Evolutionary conservation across 2,113 vertebrate species (phyloP), one percentile per base, ranked within the genome.

Genomic region (Pontoporia blainvillei): DNA sequence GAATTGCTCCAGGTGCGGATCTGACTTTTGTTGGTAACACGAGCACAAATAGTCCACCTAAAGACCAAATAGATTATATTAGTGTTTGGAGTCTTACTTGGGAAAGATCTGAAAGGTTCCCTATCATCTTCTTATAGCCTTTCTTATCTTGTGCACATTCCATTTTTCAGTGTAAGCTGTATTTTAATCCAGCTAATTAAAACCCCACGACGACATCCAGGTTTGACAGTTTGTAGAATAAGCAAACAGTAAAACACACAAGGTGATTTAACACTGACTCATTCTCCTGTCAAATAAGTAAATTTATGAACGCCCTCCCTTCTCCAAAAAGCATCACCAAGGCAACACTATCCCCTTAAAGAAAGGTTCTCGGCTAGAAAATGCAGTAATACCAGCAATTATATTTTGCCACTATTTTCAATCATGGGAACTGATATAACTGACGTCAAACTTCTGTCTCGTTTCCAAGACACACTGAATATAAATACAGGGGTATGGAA

Each of bases 1-100:
- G 99, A 99, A 98, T 99, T 99, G 98, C 99, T 99, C 99, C 99
- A 99, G 0, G 99, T 99, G 3, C 99, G 99, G 98, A 99, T 99
- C 97, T 98, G 97, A 85, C 99, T 99, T 98, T 99, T 99, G 96
- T 99, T 99, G 98, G 99, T 99, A 31, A 99, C 98, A 31, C 99
- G 99, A 54, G 99, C 99, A 18, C 99, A 99, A 96, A 99, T 98
- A 27, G 99, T 99, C 99, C 99, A 99, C 98, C 99, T 99, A 76
- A 44, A 98, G 98, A 95, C 0, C 57, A 29, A 79, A 96, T 0
- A 46, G 83, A 66, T 95, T 61, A 88, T 71, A 83, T 84, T 2
- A 97, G 20, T 29, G 1, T 25, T 69, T 25, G 15, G 18, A 64
- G 27, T 36, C 13, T 71, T 66, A 84, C 9, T 54, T 44, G 78